Evolutionary conservation across 2,113 vertebrate species (phyloP), one percentile per base, ranked within the genome.

Genomic region (Cyanoramphus novaezelandiae): DNA sequence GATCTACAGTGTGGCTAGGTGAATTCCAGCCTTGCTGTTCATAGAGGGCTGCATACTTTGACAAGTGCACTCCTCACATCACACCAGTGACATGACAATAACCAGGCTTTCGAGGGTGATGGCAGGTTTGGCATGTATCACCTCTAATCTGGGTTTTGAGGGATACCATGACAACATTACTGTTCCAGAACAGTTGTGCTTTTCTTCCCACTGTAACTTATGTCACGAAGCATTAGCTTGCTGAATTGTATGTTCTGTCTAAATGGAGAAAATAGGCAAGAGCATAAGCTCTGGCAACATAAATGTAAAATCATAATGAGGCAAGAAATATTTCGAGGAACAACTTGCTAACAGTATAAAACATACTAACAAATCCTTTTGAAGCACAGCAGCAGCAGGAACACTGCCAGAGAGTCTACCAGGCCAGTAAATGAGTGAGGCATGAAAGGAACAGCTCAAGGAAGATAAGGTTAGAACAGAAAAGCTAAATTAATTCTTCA

Each of bases 381-480:
- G 70, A 71, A 95, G 82, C 65, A 44, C 83, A 89, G 23, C 92
- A 89, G 4, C 59, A 59, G 83, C 50, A 95, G 91, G 52, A 95
- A 59, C 5, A 8, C 60, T 87, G 90, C 95, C 96, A 95, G 87
- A 27, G 68, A 82, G 47, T 15, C 84, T 94, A 53, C 84, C 49
- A 84, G 87, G 69, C 64, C 90, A 25, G 50, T 13, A 13, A 89
- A 90, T 84, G 90, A 87, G 74, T 12, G 39, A 83, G 50, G 78
- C 77, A 75, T 49, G 78, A 91, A 84, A 87, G 72, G 65, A 91
- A 52, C 3, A 2, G 81, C 78, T 84, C 43, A 3, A 55, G 50
- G 65, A 79, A 94, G 93, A 93, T 93, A 93, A 93, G 47, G 74
- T 68, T 89, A 76, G 67, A 72, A 75, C 70, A 91, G 81, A 71